Percentiles rank a stretch among this genome's conserved stretches.
Evolutionary conservation across 2,888 invertebrate genomes (phyloP).

Genomic region (Allygus modestus): DNA sequence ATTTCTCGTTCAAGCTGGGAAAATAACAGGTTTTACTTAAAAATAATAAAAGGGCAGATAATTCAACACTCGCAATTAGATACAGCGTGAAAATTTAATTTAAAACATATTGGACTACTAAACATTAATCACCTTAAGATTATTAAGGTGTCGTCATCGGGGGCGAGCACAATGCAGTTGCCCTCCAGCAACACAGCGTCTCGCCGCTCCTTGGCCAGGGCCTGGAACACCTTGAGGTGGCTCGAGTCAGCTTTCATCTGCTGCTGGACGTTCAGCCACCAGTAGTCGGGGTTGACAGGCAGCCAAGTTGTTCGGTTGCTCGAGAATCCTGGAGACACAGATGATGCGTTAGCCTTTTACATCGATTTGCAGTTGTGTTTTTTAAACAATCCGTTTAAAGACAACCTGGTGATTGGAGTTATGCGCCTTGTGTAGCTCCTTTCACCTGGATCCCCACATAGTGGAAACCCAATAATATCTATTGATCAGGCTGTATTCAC

Average conservation of each 20-base stretch:
- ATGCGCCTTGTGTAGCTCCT: too few species aligned
- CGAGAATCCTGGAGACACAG: constrained; percentile 77
- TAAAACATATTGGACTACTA: too few species aligned
- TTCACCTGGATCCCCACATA: too few species aligned
- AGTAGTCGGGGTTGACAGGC: constrained; percentile 81
- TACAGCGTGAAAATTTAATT: background rate
- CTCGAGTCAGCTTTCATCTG: constrained; percentile 60
- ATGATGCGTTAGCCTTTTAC: too few species aligned
- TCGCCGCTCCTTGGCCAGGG: constrained; percentile 70
- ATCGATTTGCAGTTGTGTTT: background rate
- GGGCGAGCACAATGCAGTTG: constrained; percentile 26
- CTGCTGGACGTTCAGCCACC: constrained; percentile 72
- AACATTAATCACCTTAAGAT: constrained; percentile 66
- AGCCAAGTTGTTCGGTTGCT: constrained; percentile 79
- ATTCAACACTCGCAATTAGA: too few species aligned
- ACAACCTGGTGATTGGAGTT: too few species aligned
- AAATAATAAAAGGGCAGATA: too few species aligned
- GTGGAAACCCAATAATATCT: too few species aligned
- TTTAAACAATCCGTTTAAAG: background rate
- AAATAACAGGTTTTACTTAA: too few species aligned
- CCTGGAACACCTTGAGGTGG: constrained; percentile 69
- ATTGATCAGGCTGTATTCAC: too few species aligned
- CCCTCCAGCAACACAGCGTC: constrained; percentile 74
- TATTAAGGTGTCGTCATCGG: constrained; percentile 64
- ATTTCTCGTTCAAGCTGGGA: too few species aligned